A percentile compares a stretch with the other conserved stretches of the same genome.
Evolutionary conservation across 2,888 invertebrate genomes (phyloP).

Genomic region (Bimastos eiseni): DNA sequence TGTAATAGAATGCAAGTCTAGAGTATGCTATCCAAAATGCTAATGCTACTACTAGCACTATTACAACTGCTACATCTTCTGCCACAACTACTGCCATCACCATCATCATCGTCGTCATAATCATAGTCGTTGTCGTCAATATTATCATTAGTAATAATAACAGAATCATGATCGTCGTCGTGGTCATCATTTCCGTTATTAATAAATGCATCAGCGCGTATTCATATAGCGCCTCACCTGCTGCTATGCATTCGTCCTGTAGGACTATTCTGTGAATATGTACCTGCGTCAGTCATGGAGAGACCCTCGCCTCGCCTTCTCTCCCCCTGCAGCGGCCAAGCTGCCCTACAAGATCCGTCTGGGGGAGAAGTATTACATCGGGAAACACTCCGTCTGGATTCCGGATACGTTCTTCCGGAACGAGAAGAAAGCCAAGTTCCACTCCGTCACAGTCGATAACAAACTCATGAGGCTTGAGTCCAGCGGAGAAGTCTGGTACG

Average conservation of each 20-base stretch:
- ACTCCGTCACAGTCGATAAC: conserved; percentile 46
- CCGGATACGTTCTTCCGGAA: conserved; percentile 48
- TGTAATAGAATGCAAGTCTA: too few relatives aligned
- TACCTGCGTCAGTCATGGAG: conserved; percentile 68
- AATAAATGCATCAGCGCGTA: too few relatives aligned
- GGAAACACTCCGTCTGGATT: conserved; percentile 45
- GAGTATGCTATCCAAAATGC: too few relatives aligned
- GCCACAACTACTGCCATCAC: too few relatives aligned
- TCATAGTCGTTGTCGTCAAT: too few relatives aligned
- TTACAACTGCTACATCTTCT: too few relatives aligned
- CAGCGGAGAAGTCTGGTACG: conserved; percentile 46
- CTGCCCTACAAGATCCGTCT: conserved; percentile 27
- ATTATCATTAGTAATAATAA: not conserved
- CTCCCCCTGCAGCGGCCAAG: not conserved
- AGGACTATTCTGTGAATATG: conserved; percentile 72
- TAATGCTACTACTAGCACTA: too few relatives aligned
- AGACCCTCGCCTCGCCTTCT: conserved; percentile 73
- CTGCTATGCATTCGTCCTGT: conserved; percentile 4
- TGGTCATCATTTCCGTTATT: too few relatives aligned
- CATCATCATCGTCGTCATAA: too few relatives aligned
- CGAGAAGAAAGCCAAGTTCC: conserved; percentile 46
- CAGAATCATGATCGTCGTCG: not conserved
- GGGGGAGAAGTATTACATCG: conserved; percentile 40
- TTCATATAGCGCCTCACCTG: not conserved
- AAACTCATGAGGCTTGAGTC: conserved; percentile 42